Percentiles rank a stretch among this genome's conserved stretches.
phyloP scores from a whole-genome alignment of 2,888 invertebrate species.

The Dasysyrphus tricinctus region DNA sequence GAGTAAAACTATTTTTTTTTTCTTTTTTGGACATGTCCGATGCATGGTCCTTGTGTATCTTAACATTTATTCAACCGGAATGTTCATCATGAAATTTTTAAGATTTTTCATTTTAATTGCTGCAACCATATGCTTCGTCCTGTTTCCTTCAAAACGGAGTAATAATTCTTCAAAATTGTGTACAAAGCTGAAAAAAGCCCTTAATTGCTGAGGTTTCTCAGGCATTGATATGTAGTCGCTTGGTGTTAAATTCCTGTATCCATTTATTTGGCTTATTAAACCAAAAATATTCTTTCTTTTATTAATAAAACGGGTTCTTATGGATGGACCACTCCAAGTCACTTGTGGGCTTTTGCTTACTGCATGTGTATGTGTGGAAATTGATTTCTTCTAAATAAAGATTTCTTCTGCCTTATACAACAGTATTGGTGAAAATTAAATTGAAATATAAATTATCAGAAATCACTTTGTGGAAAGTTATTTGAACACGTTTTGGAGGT shows the following conservation, averaged over 20 bases:
- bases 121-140: neutral
- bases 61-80: slow-evolving; percentile 1
- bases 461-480: no score
- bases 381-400: no score
- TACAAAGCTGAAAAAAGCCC: neutral
- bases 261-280: slow-evolving; percentile 8
- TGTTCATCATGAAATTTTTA: slow-evolving; percentile 7
- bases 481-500: no score
- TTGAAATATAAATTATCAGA: no score
- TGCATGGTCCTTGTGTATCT: neutral
- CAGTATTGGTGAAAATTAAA: no score
- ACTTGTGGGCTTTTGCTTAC: no score
- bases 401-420: no score
- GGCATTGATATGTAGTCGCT: neutral
- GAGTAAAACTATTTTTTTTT: neutral
- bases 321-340: neutral
- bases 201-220: neutral
- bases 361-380: no score
- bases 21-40: neutral
- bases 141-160: neutral
- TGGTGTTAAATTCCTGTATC: neutral
- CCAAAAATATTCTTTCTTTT: neutral
- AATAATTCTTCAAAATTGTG: neutral
- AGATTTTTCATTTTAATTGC: slow-evolving; percentile 31
- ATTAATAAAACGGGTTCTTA: neutral